Conservation (phyloP, 35 echinoderm and acorn worm species). For the Nesometra sesokonis region DNA sequence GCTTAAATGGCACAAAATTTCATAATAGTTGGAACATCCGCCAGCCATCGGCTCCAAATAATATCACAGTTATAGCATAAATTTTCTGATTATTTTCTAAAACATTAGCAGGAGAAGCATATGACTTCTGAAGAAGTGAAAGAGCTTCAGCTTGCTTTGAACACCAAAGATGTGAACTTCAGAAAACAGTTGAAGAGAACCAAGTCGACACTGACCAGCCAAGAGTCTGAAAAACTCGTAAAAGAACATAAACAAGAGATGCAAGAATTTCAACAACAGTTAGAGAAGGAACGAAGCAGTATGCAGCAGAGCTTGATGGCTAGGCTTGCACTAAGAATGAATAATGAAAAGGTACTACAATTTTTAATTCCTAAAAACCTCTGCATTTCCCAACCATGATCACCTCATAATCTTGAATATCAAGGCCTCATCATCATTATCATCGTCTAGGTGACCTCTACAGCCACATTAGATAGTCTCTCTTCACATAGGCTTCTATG, state of each 20-base stretch:
- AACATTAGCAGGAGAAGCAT: neutral
- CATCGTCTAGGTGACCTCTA: no score
- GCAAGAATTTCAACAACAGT: constrained; percentile 20
- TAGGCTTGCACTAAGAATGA: neutral
- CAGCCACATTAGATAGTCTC: no score
- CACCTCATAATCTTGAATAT: no score
- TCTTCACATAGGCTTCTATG: no score
- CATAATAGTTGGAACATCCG: no score
- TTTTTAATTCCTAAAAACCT: no score
- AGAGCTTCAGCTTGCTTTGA: neutral
- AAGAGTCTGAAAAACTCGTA: constrained; percentile 16
- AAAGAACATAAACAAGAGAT: constrained; percentile 37
- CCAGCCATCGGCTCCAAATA: no score
- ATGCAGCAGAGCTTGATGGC: neutral
- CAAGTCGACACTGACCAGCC: neutral
- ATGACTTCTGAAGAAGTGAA: neutral
- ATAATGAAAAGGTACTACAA: neutral
- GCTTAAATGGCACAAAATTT: no score
- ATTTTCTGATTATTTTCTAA: neutral
- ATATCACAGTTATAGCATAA: no score
- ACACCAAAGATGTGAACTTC: neutral
- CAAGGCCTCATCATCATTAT: no score
- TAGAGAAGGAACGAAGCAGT: constrained; percentile 11
- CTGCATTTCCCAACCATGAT: no score
- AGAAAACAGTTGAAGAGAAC: neutral